Percentiles rank a stretch among this genome's conserved stretches.
Evolutionary conservation across 1,140 invertebrate species (phyloP).

Genomic region (Hestina assimilis): DNA sequence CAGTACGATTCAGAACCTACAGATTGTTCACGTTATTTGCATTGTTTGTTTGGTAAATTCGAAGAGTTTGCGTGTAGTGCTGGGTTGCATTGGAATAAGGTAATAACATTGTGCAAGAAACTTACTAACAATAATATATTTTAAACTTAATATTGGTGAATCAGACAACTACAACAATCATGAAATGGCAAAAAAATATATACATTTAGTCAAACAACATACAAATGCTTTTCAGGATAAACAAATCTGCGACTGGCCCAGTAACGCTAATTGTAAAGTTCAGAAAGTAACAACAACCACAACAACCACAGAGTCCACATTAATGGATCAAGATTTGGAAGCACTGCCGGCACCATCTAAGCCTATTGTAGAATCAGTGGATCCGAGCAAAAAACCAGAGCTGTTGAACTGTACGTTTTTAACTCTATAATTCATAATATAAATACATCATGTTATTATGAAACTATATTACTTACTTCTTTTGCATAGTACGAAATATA

Average conservation of each 20-base stretch:
- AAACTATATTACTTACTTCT: no score
- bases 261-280: slow-evolving; percentile 82
- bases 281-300: slow-evolving; percentile 37
- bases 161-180: no score
- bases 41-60: slow-evolving; percentile 88
- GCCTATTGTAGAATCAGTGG: slow-evolving; percentile 29
- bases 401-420: slow-evolving; percentile 35
- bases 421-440: no score
- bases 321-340: slow-evolving; percentile 27
- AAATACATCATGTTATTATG: no score
- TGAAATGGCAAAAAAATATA: no score
- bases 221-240: slow-evolving; percentile 52
- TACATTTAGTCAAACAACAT: no score
- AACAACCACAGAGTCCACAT: slow-evolving; percentile 28
- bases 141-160: no score
- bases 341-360: slow-evolving; percentile 24
- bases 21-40: slow-evolving; percentile 86
- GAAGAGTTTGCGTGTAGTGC: slow-evolving; percentile 85
- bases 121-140: no score
- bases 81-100: slow-evolving; percentile 88
- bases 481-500: no score
- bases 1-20: slow-evolving; percentile 81
- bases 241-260: slow-evolving; percentile 89
- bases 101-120: no score
- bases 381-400: slow-evolving; percentile 33